Base-by-base conservation (phyloP, 1,140 invertebrate species). In the Neodiprion pinetum region DNA sequence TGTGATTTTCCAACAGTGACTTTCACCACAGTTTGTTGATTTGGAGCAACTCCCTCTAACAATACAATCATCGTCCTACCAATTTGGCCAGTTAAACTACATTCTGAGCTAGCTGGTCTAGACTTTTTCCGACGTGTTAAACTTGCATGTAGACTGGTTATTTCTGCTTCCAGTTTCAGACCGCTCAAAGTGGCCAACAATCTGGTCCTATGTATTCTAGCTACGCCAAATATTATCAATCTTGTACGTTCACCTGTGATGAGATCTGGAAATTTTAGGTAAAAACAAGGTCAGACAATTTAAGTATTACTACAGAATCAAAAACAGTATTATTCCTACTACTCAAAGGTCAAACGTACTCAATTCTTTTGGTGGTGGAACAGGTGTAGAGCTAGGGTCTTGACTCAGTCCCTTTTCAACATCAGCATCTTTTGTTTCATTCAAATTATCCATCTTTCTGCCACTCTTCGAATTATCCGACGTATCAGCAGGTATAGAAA, bases 1-100 rank as follows among this genome's bases (percentile, higher is more conserved):
- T 97, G 96, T 0, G 96, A 97, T 86, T 98, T 97, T 71, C 95
- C 95, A 49, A 98, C 94, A 5, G 95, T 96, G 17, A 98, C 94
- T 82, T 96, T 96, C 0, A 99, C 97, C 4, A 99, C 96, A 48
- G 97, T 98, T 87, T 98, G 96, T 85, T 97, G 95, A 87, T 93
- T 95, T 1, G 96, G 96, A 9, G 95, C 93, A 11, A 94, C 92
- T 9, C 97, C 97, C 88, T 98, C 97, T 0, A 98, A 88, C 28
- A 99, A 87, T 49, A 97, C 95, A 74, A 99, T 97, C 93, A 95
- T 97, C 1, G 96, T 96, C 67, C 96, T 91, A 2, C 96, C 97
- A 65, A 98, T 92, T 85, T 97, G 96, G 2, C 96, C 96, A 10
- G 95, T 96, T 7, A 97, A 89, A 11, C 96, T 97, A 80, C 95